These are phyloP conservation scores for Artibeus lituratus DNA, from an alignment of 2,797 vertebrate genomes.

Conservation along the genomic window DNA sequence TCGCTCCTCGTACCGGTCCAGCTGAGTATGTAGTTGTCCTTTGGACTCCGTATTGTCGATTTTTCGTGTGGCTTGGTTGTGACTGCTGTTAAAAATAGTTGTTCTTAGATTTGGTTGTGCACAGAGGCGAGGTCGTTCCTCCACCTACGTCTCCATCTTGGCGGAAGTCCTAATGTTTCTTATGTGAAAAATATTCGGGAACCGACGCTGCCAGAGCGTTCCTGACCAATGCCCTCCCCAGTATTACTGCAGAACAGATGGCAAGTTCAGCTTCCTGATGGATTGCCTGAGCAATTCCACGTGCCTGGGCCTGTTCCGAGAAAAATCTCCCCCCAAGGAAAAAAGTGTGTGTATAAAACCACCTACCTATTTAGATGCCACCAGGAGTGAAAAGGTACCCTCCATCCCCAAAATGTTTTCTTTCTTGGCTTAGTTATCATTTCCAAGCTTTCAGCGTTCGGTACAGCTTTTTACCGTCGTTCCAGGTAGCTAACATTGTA, in stretches of 20 bases:
- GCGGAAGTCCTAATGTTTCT: slow-evolving; percentile 44
- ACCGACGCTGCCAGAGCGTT: background rate
- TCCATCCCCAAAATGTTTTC: background rate
- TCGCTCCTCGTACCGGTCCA: too few species aligned
- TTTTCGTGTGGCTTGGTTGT: too few species aligned
- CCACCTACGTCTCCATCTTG: too few species aligned
- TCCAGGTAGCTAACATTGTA: background rate
- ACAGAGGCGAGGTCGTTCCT: too few species aligned
- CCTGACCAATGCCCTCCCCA: background rate
- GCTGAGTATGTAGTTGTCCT: too few species aligned
- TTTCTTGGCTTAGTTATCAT: background rate
- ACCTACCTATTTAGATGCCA: background rate
- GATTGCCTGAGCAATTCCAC: background rate
- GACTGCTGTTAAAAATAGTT: too few species aligned
- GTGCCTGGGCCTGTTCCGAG: background rate
- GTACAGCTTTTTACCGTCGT: background rate
- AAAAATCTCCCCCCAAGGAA: background rate
- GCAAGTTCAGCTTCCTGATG: slow-evolving; percentile 4
- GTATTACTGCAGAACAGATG: too few species aligned
- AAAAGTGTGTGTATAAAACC: background rate
- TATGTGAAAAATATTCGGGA: slow-evolving; percentile 41
- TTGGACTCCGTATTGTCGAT: too few species aligned
- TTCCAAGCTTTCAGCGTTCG: background rate
- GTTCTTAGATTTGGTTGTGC: too few species aligned
- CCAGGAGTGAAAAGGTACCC: background rate